These are phyloP conservation scores for Amphiprion clarkii DNA, from an alignment of 2,797 vertebrate species.

Conservation along the genomic window DNA sequence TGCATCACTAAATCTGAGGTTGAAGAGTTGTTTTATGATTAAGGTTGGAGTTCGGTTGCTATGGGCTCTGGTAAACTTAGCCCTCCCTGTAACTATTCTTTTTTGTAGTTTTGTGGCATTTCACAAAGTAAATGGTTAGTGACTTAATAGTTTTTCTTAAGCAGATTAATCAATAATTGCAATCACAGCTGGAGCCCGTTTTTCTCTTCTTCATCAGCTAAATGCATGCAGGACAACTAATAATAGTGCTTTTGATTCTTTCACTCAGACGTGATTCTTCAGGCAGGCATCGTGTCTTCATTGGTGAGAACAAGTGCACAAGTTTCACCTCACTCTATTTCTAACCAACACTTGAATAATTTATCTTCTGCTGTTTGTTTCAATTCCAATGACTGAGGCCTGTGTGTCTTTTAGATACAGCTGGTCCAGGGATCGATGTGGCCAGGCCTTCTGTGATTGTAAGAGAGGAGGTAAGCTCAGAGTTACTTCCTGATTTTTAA, in stretches of 20 bases:
- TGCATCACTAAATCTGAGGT: too few species aligned
- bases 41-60: too few species aligned
- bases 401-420: constrained; percentile 49
- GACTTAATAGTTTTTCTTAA: too few species aligned
- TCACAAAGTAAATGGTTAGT: too few species aligned
- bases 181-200: background rate
- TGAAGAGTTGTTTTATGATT: too few species aligned
- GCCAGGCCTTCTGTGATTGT: constrained; percentile 19
- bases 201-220: background rate
- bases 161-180: too few species aligned
- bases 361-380: background rate
- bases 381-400: constrained; percentile 3
- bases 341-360: background rate
- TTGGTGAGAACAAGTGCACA: constrained; percentile 53
- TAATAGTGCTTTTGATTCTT: constrained; percentile 16
- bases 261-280: constrained; percentile 18
- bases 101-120: too few species aligned
- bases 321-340: background rate
- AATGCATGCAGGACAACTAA: constrained; percentile 13
- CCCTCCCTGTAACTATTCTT: too few species aligned
- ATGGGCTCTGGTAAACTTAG: too few species aligned
- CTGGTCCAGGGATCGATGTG: constrained; percentile 6
- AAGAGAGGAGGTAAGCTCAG: constrained; percentile 53
- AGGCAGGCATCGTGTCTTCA: background rate
- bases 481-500: too few species aligned